Conservation (phyloP, 2,797 vertebrate species). For the Pachyuromys duprasi region DNA sequence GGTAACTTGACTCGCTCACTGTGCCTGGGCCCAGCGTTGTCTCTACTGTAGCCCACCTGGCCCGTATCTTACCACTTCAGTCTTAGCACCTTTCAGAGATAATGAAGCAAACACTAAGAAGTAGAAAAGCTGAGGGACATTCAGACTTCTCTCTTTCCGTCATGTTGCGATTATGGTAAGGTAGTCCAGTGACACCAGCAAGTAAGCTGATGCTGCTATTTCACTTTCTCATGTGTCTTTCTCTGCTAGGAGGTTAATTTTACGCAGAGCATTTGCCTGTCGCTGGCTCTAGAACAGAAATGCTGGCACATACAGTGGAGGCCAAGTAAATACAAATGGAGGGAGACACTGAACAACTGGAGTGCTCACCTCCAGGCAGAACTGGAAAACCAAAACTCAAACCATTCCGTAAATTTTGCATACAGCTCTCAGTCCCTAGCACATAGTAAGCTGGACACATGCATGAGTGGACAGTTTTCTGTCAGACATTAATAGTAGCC, state of each 20-base stretch:
- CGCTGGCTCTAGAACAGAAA: neutral
- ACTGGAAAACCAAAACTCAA: conserved; percentile 14
- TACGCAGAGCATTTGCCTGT: neutral
- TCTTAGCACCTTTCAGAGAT: neutral
- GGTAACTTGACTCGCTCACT: neutral
- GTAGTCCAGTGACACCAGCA: neutral
- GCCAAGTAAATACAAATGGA: neutral
- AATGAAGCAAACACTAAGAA: neutral
- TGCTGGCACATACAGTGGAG: neutral
- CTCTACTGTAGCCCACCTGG: too few species aligned
- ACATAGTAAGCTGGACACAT: neutral
- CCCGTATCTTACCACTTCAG: neutral
- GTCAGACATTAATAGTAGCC: neutral
- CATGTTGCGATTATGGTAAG: neutral
- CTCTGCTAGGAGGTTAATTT: neutral
- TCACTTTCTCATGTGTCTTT: neutral
- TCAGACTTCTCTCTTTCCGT: neutral
- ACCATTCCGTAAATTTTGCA: neutral
- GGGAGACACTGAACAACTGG: neutral
- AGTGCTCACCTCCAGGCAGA: neutral
- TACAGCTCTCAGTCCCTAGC: neutral
- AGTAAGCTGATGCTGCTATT: neutral
- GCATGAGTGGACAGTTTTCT: neutral
- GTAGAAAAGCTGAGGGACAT: neutral
- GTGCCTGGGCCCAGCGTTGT: neutral